Evolutionary conservation across 2,888 invertebrate species (phyloP), one percentile per base, ranked within the genome.

Genomic region (Andrena chrysosceles): DNA sequence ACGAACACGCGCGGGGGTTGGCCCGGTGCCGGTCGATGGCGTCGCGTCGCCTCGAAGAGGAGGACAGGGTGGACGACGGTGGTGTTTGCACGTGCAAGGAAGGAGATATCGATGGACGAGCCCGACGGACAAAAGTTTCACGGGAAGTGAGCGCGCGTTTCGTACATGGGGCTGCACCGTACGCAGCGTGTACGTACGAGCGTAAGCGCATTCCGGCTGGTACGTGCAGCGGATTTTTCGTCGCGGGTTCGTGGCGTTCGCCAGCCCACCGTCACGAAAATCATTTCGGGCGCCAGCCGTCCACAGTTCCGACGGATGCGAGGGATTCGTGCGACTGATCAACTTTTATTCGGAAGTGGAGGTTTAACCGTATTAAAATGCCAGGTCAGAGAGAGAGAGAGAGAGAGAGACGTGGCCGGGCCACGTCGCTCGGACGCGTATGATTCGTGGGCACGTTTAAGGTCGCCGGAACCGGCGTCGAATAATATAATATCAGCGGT

Each of bases 311-410:
- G 89, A 87, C 90, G 88, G 89, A 90, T 84, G 85, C 81, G 84
- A 70, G 84, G 83, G 81, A 73, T 86, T 80, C 77, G 79, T 73
- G 20, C 79, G 80, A 72, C 79, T 81, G 85, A 85, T 83, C 79
- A 83, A 83, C 49, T 88, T 89, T 91, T 89, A 92, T 92, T 91
- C 91, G 91, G 91, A 92, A 92, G 90, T 92, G 80, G 87, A 87
- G 90, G 89, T 91, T 92, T 93, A 91, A 89, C 85, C 85, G 81
- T 72, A 88, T 91, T 90, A 90, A 92, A 91, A 88, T 69, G 88
- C 64, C 84, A 80, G 85, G 82, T 83, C 87, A 67, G 59, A 59
- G 42, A 42, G 42, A 42, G 13, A 16, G 42, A 26, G 35, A 35
- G 35, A 35, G 42, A 42, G 42, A 0, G 35, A 35, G 10, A 8